These are phyloP conservation scores for Boulengeromyrus knoepffleri DNA, from an alignment of 2,113 vertebrate species.

Conservation along the genomic window DNA sequence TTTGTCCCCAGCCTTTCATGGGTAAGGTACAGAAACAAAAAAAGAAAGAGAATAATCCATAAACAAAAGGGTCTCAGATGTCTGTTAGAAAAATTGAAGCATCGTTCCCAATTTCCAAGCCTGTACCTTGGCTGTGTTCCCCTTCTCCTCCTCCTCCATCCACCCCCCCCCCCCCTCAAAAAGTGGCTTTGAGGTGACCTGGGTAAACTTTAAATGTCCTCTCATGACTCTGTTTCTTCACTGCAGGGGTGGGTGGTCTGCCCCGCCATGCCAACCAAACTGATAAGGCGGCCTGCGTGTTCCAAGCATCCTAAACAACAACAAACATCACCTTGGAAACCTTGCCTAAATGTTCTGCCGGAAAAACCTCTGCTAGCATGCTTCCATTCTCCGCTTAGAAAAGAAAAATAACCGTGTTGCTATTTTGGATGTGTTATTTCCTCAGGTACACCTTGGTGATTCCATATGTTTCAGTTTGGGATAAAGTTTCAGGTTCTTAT, in stretches of 20 bases:
- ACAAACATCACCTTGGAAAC: not conserved
- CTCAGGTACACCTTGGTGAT: not conserved
- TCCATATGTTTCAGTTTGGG: not conserved
- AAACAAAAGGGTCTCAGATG: not conserved
- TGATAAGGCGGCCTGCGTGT: not conserved
- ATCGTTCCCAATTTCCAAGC: slow-evolving; percentile 18
- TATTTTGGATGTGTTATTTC: not conserved
- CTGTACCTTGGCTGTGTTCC: slow-evolving; percentile 23
- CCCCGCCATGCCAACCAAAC: not conserved
- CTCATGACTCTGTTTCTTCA: slow-evolving; percentile 38
- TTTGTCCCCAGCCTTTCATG: not conserved
- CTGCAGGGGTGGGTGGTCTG: slow-evolving; percentile 52
- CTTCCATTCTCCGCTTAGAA: not conserved
- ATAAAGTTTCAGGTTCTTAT: not conserved
- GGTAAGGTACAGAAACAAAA: not conserved
- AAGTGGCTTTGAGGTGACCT: slow-evolving; percentile 42
- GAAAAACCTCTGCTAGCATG: not conserved
- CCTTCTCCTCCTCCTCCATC: not conserved
- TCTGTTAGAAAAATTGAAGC: slow-evolving; percentile 13
- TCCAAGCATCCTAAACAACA: not conserved
- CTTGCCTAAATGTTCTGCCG: not conserved
- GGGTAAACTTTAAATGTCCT: slow-evolving; percentile 43
- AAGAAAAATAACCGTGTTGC: not conserved
- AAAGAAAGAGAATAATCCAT: not conserved
- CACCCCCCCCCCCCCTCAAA: slow-evolving; percentile 15